These are phyloP conservation scores for Anastrepha obliqua DNA, from an alignment of 1,140 invertebrate species.

Conservation along the genomic window DNA sequence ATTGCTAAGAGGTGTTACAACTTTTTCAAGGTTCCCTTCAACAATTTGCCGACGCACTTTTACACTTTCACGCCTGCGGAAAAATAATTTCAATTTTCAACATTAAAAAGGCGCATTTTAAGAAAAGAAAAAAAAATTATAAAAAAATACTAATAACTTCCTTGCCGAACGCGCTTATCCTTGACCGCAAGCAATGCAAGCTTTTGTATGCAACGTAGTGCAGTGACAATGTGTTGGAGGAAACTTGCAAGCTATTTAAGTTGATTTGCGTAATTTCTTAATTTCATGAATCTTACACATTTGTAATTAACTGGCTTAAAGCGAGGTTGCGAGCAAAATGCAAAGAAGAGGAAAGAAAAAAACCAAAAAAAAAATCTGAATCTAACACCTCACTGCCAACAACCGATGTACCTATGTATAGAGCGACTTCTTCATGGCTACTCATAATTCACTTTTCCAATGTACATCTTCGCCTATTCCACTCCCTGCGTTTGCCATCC, in stretches of 20 bases:
- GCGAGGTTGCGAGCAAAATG: background rate
- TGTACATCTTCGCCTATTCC: background rate
- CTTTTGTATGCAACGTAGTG: background rate
- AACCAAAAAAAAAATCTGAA: background rate
- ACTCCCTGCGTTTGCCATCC: background rate
- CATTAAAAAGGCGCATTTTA: background rate
- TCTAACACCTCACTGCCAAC: background rate
- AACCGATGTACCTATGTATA: background rate
- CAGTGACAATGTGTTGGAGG: background rate
- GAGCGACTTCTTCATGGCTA: background rate
- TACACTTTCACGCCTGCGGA: background rate
- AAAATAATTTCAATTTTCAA: slow-evolving; percentile 13
- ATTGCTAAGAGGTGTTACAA: background rate
- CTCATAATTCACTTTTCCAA: slow-evolving; percentile 32
- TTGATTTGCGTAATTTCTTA: slow-evolving; percentile 24
- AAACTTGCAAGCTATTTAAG: background rate
- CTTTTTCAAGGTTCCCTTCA: background rate
- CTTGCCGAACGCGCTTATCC: background rate
- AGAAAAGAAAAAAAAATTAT: background rate
- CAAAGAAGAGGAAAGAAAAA: background rate
- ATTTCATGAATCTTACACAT: slow-evolving; percentile 4
- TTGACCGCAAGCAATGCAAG: background rate
- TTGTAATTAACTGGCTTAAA: slow-evolving; percentile 3
- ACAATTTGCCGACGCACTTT: background rate
- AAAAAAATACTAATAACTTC: background rate